These are phyloP conservation scores for Cyclophora punctaria DNA, from an alignment of 2,888 invertebrate species.

Conservation along the genomic window DNA sequence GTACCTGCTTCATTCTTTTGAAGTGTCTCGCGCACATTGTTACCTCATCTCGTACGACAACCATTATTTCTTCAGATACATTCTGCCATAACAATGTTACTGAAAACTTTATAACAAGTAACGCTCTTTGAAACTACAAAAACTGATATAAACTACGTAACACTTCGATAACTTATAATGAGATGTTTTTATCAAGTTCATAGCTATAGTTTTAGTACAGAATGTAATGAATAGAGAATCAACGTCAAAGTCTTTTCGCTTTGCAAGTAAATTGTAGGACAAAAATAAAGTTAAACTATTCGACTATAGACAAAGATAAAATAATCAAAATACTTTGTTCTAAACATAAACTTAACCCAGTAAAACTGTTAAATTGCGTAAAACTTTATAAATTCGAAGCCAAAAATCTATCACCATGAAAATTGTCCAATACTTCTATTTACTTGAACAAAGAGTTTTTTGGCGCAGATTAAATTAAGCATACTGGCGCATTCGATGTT, in stretches of 20 bases:
- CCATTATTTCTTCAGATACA: slow-evolving; percentile 14
- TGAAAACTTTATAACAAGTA: slow-evolving; percentile 33
- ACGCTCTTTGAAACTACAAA: slow-evolving; percentile 24
- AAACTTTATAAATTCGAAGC: not conserved
- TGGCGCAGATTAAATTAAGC: slow-evolving; percentile 17
- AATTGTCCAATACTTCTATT: slow-evolving; percentile 14
- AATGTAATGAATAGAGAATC: not conserved
- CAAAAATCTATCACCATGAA: not conserved
- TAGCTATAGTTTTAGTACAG: no score
- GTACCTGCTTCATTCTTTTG: not conserved
- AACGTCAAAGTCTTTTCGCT: not conserved
- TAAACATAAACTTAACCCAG: not conserved
- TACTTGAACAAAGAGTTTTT: slow-evolving; percentile 11
- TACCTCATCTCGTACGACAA: not conserved
- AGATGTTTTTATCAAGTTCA: slow-evolving; percentile 2
- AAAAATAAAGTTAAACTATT: slow-evolving; percentile 3
- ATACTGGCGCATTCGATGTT: slow-evolving; percentile 29
- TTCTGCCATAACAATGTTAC: slow-evolving; percentile 20
- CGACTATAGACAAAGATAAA: not conserved
- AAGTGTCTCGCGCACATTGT: not conserved
- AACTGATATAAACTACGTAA: slow-evolving; percentile 9
- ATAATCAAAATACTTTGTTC: not conserved
- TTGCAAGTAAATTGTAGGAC: not conserved
- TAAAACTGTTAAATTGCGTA: no score
- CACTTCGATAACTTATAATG: slow-evolving; percentile 22